Base-by-base conservation (phyloP, 1,140 invertebrate genomes). In the Monomorium pharaonis region DNA sequence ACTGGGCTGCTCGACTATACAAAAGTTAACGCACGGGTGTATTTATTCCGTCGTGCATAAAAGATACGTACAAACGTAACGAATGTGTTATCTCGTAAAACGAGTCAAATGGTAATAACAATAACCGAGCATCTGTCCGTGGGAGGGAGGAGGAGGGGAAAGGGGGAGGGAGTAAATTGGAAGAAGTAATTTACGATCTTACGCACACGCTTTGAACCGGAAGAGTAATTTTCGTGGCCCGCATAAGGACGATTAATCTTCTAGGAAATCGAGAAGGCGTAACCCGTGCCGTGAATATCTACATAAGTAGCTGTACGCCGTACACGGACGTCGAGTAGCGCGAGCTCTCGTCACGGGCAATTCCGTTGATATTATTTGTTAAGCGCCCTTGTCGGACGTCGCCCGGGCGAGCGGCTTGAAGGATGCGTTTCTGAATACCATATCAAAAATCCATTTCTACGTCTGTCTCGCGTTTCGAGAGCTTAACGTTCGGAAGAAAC, bases 161-260 rank as follows among this genome's bases (percentile, higher is more conserved):
- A n/a, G n/a, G n/a, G 18, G 18, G 58, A 14, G 60, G 62, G 63
- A 80, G n/a, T 69, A 80, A 80, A 80, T 80, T 80, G 77, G 77
- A 80, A 80, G 63, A 27, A 72, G 37, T 72, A 83, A 83, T 83
- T 83, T 83, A 81, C 63, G 84, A 81, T 78, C 76, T 56, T 47
- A 60, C 42, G 49, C 63, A 54, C 54, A 9, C 67, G 47, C 69
- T 62, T 63, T 74, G n/a, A 47, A 62, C 89, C 89, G 89, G 89
- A 91, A 91, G 74, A 74, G 44, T 85, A 85, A 72, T 85, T 85
- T 85, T 88, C 81, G 30, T 86, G 63, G 76, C 90, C 90, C 90
- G 90, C 90, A 91, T 91, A 54, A 21, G 51, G 51, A 49, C 58
- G 30, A 89, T 86, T 91, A 88, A 75, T 88, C 86, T 87, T 74